These are phyloP conservation scores for Zootoca vivipara DNA, from an alignment of 2,113 vertebrate species.

Conservation along the genomic window DNA sequence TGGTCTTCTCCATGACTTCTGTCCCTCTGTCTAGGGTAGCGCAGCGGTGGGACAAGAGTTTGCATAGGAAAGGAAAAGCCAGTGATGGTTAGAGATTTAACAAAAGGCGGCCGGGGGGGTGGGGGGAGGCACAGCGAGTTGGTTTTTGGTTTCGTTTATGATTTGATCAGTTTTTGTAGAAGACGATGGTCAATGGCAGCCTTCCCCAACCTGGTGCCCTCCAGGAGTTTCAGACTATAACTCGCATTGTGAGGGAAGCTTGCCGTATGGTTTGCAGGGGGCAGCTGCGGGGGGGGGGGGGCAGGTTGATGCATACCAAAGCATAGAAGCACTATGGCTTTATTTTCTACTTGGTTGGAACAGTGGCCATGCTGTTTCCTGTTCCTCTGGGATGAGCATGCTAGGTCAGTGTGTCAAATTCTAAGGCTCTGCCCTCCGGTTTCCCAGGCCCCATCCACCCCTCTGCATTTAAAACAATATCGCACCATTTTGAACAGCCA, in stretches of 20 bases:
- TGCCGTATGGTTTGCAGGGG: neutral
- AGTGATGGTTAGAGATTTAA: conserved; percentile 20
- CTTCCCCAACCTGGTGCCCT: no score
- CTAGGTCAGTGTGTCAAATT: no score
- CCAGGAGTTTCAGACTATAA: no score
- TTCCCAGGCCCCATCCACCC: neutral
- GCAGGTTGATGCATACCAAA: conserved; percentile 64
- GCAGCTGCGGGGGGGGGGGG: conserved; percentile 15
- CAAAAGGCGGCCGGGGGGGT: neutral
- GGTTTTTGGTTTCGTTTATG: conserved; percentile 32
- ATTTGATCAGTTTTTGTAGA: conserved; percentile 18
- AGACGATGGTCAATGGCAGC: neutral
- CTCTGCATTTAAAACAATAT: neutral
- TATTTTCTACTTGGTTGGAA: conserved; percentile 63
- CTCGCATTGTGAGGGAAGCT: neutral
- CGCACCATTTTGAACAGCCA: no score
- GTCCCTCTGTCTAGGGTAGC: neutral
- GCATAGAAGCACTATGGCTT: conserved; percentile 63
- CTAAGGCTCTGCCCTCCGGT: conserved; percentile 26
- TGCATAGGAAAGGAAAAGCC: conserved; percentile 13
- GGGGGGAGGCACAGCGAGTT: neutral
- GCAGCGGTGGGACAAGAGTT: conserved; percentile 5
- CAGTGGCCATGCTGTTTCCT: neutral
- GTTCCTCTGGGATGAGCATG: neutral
- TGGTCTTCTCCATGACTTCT: neutral